A percentile compares a stretch with the other conserved stretches of the same genome.
Conservation (phyloP, 2,113 vertebrate species). For the Naja naja region DNA sequence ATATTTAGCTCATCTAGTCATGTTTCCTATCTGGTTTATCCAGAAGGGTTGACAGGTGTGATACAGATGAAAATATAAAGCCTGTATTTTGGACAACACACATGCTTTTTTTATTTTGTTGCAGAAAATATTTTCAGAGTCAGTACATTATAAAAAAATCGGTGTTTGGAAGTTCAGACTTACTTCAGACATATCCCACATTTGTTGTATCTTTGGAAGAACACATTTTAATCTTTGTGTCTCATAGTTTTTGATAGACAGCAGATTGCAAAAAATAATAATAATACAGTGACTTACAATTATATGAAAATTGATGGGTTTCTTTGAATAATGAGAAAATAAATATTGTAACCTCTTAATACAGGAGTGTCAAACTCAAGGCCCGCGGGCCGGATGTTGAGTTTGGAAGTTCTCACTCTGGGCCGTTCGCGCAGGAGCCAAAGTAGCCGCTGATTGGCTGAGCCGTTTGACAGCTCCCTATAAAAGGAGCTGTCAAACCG, state of each 20-base stretch:
- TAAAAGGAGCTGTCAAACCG: no score
- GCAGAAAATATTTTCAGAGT: background rate
- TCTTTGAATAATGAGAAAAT: background rate
- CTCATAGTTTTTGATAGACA: background rate
- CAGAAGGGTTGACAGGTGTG: background rate
- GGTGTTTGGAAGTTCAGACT: background rate
- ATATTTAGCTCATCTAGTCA: background rate
- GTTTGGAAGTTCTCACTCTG: no score
- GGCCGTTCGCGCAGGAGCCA: no score
- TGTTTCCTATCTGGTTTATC: background rate
- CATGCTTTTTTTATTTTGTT: background rate
- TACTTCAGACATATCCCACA: background rate
- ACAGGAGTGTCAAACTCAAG: no score
- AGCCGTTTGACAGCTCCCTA: no score
- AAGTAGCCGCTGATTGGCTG: no score
- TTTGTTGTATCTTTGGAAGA: background rate
- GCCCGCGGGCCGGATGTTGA: no score
- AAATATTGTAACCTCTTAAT: background rate
- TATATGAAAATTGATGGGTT: constrained; percentile 1
- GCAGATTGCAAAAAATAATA: background rate
- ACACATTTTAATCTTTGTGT: background rate
- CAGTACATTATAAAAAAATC: background rate
- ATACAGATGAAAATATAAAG: constrained; percentile 9
- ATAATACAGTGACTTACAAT: background rate
- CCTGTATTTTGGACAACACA: background rate